Conservation (phyloP, 2,113 vertebrate genomes). For the Choloepus hoffmanni region DNA sequence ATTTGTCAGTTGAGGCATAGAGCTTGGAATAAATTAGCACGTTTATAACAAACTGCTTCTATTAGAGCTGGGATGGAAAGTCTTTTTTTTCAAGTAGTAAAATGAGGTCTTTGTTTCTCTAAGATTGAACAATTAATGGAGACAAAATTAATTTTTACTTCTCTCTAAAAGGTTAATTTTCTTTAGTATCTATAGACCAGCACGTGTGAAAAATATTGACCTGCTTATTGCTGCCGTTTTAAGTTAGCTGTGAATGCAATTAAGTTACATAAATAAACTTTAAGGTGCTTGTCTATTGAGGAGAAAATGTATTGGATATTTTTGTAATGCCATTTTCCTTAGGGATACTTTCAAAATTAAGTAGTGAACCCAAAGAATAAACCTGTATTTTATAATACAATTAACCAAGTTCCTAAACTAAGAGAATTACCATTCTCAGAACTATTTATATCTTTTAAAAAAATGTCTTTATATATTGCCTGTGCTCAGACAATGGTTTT, state of each 20-base stretch:
- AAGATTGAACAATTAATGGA: not conserved
- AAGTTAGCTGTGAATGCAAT: not conserved
- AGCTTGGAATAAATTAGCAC: not conserved
- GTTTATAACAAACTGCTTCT: not conserved
- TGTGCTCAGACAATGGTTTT: slow-evolving; percentile 58
- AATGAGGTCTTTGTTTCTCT: not conserved
- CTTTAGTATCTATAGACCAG: not conserved
- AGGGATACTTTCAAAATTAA: slow-evolving; percentile 61
- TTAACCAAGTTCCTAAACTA: slow-evolving; percentile 54
- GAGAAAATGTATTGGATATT: not conserved
- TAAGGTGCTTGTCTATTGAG: not conserved
- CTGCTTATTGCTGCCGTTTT: not conserved
- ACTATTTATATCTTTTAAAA: slow-evolving; percentile 30
- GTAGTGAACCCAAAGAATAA: not conserved
- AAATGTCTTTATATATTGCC: slow-evolving; percentile 31
- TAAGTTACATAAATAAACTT: not conserved
- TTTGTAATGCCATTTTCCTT: slow-evolving; percentile 44
- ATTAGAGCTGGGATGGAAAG: not conserved
- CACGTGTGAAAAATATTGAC: not conserved
- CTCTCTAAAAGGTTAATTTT: not conserved
- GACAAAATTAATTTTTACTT: slow-evolving; percentile 1
- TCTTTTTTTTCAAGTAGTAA: not conserved
- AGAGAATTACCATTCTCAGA: not conserved
- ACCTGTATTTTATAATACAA: slow-evolving; percentile 5
- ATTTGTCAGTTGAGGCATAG: not conserved